Conservation (phyloP, 1,140 invertebrate species). For the Drosophila carrolli region DNA sequence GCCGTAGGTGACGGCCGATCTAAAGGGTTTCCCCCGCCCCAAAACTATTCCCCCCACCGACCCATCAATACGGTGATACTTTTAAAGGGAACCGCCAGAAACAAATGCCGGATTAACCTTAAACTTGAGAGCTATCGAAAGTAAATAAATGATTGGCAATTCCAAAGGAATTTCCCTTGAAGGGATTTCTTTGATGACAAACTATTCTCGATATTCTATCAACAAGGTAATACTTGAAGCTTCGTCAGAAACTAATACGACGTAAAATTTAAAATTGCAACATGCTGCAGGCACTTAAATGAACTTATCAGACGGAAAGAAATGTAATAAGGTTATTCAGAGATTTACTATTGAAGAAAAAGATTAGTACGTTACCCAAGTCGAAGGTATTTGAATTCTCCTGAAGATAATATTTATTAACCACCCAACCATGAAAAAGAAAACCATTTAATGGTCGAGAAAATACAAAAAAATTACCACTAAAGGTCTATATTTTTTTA, state of each 20-base stretch:
- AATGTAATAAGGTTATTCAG: too few species aligned
- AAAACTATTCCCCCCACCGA: constrained; percentile 20
- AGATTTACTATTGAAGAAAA: too few species aligned
- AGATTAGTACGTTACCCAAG: too few species aligned
- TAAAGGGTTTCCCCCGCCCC: constrained; percentile 25
- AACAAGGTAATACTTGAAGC: constrained; percentile 19
- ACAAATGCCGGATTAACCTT: constrained; percentile 39
- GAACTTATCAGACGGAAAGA: too few species aligned
- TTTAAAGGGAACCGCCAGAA: constrained; percentile 2
- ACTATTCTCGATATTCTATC: constrained; percentile 7
- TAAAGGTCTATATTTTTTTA: too few species aligned
- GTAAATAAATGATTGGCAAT: constrained; percentile 16
- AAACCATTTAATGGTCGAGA: too few species aligned
- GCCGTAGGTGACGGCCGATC: constrained; percentile 45
- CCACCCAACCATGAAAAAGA: too few species aligned
- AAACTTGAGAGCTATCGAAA: constrained; percentile 24
- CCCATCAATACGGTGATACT: constrained; percentile 42
- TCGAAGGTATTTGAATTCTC: too few species aligned
- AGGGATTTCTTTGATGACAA: constrained; percentile 2
- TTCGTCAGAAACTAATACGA: background rate
- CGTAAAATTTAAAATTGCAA: background rate
- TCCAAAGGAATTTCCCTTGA: constrained; percentile 3
- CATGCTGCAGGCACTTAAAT: background rate
- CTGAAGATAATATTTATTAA: too few species aligned
- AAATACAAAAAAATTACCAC: too few species aligned